A percentile compares a stretch with the other conserved stretches of the same genome.
phyloP scores from a whole-genome alignment of 92 coral and sea anemone species.

The Porites rus region DNA sequence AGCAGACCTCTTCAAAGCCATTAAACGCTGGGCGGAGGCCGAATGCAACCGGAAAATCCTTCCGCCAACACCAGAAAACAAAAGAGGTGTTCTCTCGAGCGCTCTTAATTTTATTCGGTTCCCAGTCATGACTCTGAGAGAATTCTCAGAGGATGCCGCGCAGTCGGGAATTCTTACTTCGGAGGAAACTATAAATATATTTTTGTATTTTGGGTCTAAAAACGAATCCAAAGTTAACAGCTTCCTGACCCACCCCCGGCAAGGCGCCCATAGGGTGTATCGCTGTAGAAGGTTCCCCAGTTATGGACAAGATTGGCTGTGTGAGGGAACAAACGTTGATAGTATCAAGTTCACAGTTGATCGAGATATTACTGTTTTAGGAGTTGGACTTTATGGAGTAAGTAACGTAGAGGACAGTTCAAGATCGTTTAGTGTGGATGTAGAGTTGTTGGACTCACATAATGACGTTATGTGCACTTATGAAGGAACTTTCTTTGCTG shows the following conservation, averaged over 20 bases:
- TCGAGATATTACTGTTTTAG: constrained; percentile 68
- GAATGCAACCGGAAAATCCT: constrained; percentile 77
- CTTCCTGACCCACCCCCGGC: constrained; percentile 73
- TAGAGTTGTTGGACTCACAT: constrained; percentile 86
- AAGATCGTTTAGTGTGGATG: constrained; percentile 75
- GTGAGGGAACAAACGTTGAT: constrained; percentile 87
- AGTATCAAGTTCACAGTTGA: constrained; percentile 87
- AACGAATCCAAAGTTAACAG: constrained; percentile 77
- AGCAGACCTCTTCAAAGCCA: constrained; percentile 81
- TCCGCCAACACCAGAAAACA: constrained; percentile 74
- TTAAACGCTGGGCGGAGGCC: constrained; percentile 81
- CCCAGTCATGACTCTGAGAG: constrained; percentile 84
- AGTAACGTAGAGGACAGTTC: constrained; percentile 62
- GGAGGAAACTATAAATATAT: constrained; percentile 80
- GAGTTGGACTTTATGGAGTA: constrained; percentile 86
- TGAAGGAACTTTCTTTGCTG: constrained; percentile 75
- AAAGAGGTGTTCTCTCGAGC: constrained; percentile 75
- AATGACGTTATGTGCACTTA: constrained; percentile 83
- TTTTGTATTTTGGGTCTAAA: constrained; percentile 84
- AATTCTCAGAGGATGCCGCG: constrained; percentile 89
- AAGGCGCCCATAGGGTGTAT: constrained; percentile 75
- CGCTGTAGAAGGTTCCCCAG: constrained; percentile 78
- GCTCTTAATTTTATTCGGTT: constrained; percentile 82
- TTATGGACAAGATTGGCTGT: constrained; percentile 76
- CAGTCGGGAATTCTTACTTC: constrained; percentile 83